Conservation (phyloP, 2,888 invertebrate genomes). For the Plebejus argus region DNA sequence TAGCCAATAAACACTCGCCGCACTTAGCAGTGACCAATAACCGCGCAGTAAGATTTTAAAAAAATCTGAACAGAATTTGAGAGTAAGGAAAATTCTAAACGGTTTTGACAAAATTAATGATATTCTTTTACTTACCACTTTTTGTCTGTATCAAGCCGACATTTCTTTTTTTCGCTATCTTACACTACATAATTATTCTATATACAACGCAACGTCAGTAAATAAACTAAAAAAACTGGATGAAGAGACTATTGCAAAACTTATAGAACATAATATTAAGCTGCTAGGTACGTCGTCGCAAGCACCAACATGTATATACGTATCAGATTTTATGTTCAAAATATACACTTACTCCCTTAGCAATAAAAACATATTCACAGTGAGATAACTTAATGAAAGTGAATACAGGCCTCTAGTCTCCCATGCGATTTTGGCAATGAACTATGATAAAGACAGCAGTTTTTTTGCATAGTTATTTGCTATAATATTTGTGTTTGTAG, state of each 20-base stretch:
- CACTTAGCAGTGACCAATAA: background rate
- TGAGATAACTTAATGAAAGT: too few relatives aligned
- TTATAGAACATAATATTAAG: slow-evolving; percentile 57
- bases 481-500: too few relatives aligned
- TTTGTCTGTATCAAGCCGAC: slow-evolving; percentile 25
- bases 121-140: background rate
- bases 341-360: background rate
- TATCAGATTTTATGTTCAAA: background rate
- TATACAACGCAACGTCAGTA: slow-evolving; percentile 44
- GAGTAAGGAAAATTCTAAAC: too few relatives aligned
- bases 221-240: background rate
- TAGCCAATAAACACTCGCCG: background rate
- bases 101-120: too few relatives aligned
- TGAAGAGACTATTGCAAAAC: slow-evolving; percentile 41
- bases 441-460: too few relatives aligned
- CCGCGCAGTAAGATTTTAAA: too few relatives aligned
- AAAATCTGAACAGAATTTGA: too few relatives aligned
- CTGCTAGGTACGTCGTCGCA: slow-evolving; percentile 49
- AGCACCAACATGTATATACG: background rate
- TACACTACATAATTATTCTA: slow-evolving; percentile 48
- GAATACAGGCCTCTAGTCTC: too few relatives aligned
- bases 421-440: too few relatives aligned
- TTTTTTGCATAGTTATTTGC: too few relatives aligned
- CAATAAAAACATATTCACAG: too few relatives aligned
- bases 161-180: slow-evolving; percentile 48